phyloP scores from a whole-genome alignment of 2,888 invertebrate species.

The Xestia sexstrigata region DNA sequence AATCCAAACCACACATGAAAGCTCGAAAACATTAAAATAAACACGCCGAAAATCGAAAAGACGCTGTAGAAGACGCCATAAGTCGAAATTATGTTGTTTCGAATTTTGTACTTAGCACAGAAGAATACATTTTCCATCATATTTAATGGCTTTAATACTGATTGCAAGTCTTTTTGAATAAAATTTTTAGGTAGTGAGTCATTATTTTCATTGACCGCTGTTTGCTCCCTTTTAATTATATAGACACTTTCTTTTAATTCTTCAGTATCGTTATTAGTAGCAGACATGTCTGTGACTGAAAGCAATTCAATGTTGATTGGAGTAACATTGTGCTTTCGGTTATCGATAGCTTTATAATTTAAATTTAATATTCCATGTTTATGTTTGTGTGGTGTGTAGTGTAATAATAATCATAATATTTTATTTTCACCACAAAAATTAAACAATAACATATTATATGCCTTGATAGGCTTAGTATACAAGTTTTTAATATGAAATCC shows the following conservation, averaged over 20 bases:
- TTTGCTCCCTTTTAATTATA: neutral
- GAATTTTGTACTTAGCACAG: neutral
- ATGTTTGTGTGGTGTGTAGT: too few species aligned
- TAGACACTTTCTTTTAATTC: neutral
- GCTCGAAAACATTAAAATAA: neutral
- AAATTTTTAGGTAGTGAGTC: too few species aligned
- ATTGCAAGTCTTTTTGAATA: neutral
- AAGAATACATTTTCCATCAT: neutral
- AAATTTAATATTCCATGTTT: neutral
- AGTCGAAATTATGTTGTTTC: conserved; percentile 1
- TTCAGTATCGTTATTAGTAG: neutral
- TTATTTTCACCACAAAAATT: too few species aligned
- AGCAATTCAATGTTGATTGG: neutral
- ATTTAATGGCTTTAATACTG: neutral
- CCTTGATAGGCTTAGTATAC: too few species aligned
- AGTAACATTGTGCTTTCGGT: neutral
- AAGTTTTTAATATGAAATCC: too few species aligned
- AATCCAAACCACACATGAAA: neutral
- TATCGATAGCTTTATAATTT: neutral
- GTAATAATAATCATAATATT: too few species aligned
- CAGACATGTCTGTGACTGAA: neutral
- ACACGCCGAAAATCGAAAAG: neutral
- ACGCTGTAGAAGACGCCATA: neutral
- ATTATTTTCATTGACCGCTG: neutral
- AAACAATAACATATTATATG: too few species aligned